A percentile compares a stretch with the other conserved stretches of the same genome.
phyloP scores from a whole-genome alignment of 2,888 invertebrate genomes.

The Synergus laeviventris region DNA sequence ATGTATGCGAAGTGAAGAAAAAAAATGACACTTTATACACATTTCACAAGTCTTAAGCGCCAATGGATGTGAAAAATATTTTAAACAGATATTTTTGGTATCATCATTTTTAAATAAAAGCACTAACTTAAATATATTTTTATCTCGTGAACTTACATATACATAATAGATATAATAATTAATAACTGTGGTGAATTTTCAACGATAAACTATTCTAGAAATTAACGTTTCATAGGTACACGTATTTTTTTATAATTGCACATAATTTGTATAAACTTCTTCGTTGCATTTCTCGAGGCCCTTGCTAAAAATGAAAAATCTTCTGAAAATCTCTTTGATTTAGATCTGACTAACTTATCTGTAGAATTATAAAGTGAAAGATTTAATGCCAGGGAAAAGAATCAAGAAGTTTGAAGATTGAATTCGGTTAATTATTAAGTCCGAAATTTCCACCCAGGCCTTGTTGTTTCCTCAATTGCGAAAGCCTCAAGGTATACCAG shows the following conservation, averaged over 20 bases:
- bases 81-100: constrained; percentile 10
- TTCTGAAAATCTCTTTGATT: neutral
- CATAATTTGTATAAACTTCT: constrained; percentile 25
- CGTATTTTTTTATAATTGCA: constrained; percentile 24
- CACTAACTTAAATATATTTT: constrained; percentile 14
- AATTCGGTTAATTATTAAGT: constrained; percentile 48
- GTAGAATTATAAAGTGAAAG: neutral
- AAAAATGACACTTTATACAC: neutral
- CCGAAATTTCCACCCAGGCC: constrained; percentile 69
- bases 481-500: constrained; percentile 73
- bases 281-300: neutral
- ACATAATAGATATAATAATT: neutral
- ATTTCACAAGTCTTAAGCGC: neutral
- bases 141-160: neutral
- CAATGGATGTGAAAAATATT: neutral
- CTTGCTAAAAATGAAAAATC: neutral
- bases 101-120: constrained; percentile 5
- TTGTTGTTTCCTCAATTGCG: constrained; percentile 74
- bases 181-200: constrained; percentile 16
- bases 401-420: constrained; percentile 43
- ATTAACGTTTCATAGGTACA: constrained; percentile 12
- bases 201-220: constrained; percentile 3
- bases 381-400: constrained; percentile 41
- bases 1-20: constrained; percentile 1
- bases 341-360: neutral